Conservation (phyloP, 37 sponge, comb jelly and placozoan species). For the Aplysina aerophoba region DNA sequence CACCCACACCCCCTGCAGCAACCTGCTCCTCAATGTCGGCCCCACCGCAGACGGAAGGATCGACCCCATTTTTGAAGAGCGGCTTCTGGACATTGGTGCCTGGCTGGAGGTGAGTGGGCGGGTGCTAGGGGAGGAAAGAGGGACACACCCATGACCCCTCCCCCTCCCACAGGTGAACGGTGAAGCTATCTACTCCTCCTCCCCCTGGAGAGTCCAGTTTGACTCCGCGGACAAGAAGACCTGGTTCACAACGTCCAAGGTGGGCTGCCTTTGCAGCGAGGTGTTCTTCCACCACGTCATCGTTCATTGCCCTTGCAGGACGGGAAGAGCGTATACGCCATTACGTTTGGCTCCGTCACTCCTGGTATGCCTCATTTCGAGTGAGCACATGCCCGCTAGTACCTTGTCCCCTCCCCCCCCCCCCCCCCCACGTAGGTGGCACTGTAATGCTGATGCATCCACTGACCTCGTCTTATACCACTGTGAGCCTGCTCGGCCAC, state of each 20-base stretch:
- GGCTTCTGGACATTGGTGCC: constrained; percentile 74
- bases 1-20: constrained; percentile 31
- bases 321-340: constrained; percentile 70
- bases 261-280: not conserved
- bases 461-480: no score
- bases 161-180: constrained; percentile 61
- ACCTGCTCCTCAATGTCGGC: constrained; percentile 82
- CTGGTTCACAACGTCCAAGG: constrained; percentile 77
- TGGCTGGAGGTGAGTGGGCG: constrained; percentile 65
- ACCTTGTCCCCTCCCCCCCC: no score
- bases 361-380: constrained; percentile 44
- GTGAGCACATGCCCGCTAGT: no score
- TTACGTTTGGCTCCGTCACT: constrained; percentile 49
- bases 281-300: no score
- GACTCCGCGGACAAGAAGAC: constrained; percentile 57
- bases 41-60: constrained; percentile 83
- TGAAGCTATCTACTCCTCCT: constrained; percentile 71
- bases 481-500: no score
- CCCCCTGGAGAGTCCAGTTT: constrained; percentile 73
- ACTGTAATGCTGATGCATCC: no score
- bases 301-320: no score
- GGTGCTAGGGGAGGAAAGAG: no score
- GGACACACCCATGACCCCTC: no score
- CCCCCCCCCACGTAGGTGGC: no score
- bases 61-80: constrained; percentile 73